These are phyloP conservation scores for Caenorhabditis sp. DNA, from an alignment of 2,888 invertebrate genomes.

Conservation along the genomic window DNA sequence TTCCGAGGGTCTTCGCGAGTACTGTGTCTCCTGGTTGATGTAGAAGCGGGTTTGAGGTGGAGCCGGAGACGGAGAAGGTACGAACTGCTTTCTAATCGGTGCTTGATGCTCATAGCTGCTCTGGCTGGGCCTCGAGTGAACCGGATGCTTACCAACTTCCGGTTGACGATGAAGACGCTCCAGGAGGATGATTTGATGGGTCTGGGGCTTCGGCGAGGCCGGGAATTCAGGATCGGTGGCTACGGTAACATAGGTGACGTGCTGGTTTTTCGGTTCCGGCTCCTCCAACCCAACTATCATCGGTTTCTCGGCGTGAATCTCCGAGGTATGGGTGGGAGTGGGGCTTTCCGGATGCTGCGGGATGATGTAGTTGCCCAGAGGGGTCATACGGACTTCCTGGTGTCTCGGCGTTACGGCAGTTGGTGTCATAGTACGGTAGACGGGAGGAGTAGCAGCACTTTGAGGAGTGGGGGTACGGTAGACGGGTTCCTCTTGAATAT, in stretches of 20 bases:
- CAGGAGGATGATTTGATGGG: not conserved
- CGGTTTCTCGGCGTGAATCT: constrained; percentile 48
- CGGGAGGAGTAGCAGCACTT: too few species aligned
- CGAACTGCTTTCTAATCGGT: too few species aligned
- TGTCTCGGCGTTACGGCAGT: too few species aligned
- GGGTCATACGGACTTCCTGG: too few species aligned
- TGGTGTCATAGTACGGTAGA: too few species aligned
- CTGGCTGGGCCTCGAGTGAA: constrained; percentile 12
- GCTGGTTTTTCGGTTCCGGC: not conserved
- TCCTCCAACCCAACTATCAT: constrained; percentile 39
- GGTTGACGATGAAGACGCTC: constrained; percentile 24
- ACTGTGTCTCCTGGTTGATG: constrained; percentile 14
- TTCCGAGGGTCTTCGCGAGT: constrained; percentile 23
- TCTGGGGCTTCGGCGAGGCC: not conserved
- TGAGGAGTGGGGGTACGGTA: too few species aligned
- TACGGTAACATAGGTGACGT: constrained; percentile 29
- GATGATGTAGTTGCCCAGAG: too few species aligned
- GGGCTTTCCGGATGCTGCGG: too few species aligned
- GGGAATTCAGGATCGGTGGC: constrained; percentile 4
- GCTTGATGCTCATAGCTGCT: not conserved
- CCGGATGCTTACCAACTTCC: constrained; percentile 34
- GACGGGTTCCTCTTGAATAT: too few species aligned
- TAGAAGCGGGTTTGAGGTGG: not conserved
- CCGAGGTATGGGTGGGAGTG: constrained; percentile 12
- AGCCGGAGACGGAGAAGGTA: not conserved